Conservation (phyloP, 2,797 vertebrate species). For the Chromobotia macracanthus region DNA sequence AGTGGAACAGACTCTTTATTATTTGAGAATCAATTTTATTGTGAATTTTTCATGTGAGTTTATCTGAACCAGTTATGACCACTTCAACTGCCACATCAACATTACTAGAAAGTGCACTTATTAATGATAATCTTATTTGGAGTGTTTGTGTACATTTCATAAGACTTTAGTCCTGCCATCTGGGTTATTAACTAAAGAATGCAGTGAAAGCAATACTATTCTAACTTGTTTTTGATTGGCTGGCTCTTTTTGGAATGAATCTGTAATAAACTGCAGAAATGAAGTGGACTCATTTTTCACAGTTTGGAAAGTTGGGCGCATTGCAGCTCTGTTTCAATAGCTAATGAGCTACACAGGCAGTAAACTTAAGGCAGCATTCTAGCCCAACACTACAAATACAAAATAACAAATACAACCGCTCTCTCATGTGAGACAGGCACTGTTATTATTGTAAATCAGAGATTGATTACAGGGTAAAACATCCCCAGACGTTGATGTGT, state of each 20-base stretch:
- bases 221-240: constrained; percentile 11
- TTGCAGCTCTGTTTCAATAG: not conserved
- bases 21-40: not conserved
- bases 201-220: not conserved
- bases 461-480: no score
- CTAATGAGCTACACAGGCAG: not conserved
- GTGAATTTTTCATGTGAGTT: no score
- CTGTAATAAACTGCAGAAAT: constrained; percentile 13
- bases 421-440: no score
- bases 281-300: constrained; percentile 5
- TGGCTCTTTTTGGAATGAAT: constrained; percentile 4
- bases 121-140: not conserved
- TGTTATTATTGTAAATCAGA: no score
- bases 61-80: not conserved
- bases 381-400: not conserved
- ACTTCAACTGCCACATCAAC: not conserved
- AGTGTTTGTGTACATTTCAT: not conserved
- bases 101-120: not conserved
- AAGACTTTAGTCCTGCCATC: not conserved
- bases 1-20: not conserved
- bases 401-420: not conserved
- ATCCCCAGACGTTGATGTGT: no score
- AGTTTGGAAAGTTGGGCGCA: not conserved
- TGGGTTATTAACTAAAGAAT: not conserved
- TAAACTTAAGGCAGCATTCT: not conserved